These are phyloP conservation scores for Triops cancriformis DNA, from an alignment of 1,140 invertebrate genomes.

Conservation along the genomic window DNA sequence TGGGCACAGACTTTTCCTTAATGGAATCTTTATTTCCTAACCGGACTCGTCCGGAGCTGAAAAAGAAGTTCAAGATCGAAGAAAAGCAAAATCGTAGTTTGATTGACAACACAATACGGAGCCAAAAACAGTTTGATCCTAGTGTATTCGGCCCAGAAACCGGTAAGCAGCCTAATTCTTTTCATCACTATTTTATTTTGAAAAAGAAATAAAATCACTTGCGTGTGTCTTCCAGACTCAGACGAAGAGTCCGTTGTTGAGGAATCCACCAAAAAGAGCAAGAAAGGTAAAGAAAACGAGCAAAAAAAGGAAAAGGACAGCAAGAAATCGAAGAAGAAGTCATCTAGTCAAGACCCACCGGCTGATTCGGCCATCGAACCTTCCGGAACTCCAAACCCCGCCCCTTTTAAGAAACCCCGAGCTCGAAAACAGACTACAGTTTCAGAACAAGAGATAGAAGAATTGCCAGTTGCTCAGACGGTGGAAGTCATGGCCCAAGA, in stretches of 20 bases:
- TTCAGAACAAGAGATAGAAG: neutral
- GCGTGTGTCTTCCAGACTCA: neutral
- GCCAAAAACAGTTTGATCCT: conserved; percentile 43
- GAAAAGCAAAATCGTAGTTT: conserved; percentile 48
- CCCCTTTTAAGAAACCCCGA: neutral
- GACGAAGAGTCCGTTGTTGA: neutral
- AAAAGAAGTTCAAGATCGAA: conserved; percentile 64
- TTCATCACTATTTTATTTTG: neutral
- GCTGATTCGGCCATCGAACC: neutral
- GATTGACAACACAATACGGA: conserved; percentile 48
- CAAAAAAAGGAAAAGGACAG: neutral
- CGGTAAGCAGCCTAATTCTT: neutral
- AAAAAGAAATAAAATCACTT: neutral
- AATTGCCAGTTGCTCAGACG: neutral
- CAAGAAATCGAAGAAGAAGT: neutral
- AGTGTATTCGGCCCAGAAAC: conserved; percentile 15
- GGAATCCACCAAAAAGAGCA: neutral
- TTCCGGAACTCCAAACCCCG: neutral
- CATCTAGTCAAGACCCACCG: neutral
- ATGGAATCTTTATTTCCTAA: conserved; percentile 75
- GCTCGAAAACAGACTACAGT: neutral
- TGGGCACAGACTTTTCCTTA: conserved; percentile 81
- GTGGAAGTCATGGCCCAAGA: neutral
- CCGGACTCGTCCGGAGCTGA: conserved; percentile 65
- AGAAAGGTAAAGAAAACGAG: neutral